phyloP scores from a whole-genome alignment of 2,797 vertebrate species.

The Martes flavigula region DNA sequence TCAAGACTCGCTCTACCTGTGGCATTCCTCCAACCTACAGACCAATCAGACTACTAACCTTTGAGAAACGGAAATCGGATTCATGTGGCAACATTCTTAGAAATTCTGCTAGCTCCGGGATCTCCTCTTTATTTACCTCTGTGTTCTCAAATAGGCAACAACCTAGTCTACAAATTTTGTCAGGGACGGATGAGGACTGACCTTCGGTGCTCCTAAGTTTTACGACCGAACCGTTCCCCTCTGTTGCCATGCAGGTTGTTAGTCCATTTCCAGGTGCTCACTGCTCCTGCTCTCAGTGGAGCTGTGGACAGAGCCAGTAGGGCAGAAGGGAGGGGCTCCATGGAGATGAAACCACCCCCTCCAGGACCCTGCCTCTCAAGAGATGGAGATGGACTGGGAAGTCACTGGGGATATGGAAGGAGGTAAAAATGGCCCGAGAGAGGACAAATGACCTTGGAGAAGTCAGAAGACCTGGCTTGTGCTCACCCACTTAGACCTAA shows the following conservation, averaged over 20 bases:
- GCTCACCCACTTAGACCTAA: neutral
- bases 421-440: neutral
- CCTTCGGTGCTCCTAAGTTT: neutral
- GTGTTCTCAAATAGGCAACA: neutral
- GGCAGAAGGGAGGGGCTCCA: neutral
- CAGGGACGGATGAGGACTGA: neutral
- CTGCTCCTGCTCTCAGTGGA: neutral
- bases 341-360: neutral
- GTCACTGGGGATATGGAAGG: neutral
- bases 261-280: neutral
- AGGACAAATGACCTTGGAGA: neutral
- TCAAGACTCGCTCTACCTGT: neutral
- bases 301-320: neutral
- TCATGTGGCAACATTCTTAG: neutral
- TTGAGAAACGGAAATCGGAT: fast-evolving
- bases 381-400: neutral
- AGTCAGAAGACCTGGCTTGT: neutral
- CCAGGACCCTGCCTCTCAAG: neutral
- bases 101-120: neutral
- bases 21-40: neutral
- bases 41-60: neutral
- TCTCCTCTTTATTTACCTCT: neutral
- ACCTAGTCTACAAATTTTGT: neutral
- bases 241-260: neutral
- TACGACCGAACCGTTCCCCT: neutral